phyloP scores from a whole-genome alignment of 92 coral and sea anemone species.

The Heteractis magnifica region DNA sequence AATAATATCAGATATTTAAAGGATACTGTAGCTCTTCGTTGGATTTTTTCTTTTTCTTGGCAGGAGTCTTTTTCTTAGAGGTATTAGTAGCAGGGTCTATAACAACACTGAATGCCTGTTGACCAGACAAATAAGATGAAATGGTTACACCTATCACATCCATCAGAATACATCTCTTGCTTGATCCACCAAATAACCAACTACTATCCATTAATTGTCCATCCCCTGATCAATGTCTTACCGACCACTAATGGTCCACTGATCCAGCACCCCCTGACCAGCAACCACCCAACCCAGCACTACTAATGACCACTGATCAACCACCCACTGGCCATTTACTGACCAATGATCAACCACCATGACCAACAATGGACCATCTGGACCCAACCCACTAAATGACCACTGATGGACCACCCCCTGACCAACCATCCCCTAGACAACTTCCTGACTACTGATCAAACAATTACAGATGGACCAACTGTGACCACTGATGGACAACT shows the following conservation, averaged over 20 bases:
- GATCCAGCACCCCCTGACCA: not conserved
- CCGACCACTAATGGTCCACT: not conserved
- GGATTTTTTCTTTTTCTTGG: conserved; percentile 71
- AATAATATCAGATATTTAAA: conserved; percentile 17
- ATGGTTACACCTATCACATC: not conserved
- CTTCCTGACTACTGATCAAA: not conserved
- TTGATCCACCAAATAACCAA: not conserved
- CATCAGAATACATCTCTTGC: no score
- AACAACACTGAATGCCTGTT: conserved; percentile 77
- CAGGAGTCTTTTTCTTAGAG: conserved; percentile 48
- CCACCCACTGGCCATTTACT: not conserved
- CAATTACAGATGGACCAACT: not conserved
- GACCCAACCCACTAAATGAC: not conserved
- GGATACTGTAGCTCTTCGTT: conserved; percentile 80
- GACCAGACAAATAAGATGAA: not conserved
- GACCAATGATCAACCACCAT: conserved; percentile 3
- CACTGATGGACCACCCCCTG: not conserved
- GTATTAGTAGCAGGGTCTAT: conserved; percentile 51
- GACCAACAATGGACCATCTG: not conserved
- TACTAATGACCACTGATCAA: not conserved
- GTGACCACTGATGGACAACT: not conserved
- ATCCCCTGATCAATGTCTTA: not conserved
- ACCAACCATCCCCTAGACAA: no score
- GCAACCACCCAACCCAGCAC: not conserved
- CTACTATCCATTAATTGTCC: not conserved